Percentiles rank a stretch among this genome's conserved stretches.
Evolutionary conservation across 30 jellyfish, hydroid and myxozoan species (phyloP).

Genomic region (Phacellophora camtschatica): DNA sequence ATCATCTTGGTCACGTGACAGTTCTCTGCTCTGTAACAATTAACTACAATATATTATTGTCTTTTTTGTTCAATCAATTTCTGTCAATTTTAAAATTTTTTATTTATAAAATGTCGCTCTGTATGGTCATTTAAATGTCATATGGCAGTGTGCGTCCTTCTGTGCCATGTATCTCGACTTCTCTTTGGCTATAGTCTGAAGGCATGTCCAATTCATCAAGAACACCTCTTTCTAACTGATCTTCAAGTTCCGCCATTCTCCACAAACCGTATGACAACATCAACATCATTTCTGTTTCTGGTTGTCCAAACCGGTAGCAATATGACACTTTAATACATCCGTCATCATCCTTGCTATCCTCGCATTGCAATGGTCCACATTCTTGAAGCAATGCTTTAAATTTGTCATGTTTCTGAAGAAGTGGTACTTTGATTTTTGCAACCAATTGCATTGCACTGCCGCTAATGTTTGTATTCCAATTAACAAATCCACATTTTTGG

Average conservation of each 20-base stretch:
- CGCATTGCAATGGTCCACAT: background rate
- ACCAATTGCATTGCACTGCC: conserved; percentile 22
- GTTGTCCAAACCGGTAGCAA: background rate
- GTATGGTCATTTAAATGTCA: too few species aligned
- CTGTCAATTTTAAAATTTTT: too few species aligned
- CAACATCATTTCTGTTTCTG: background rate
- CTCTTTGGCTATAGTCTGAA: background rate
- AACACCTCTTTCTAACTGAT: background rate
- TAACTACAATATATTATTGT: too few species aligned
- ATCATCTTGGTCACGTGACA: too few species aligned
- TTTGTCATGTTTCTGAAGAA: conserved; percentile 33
- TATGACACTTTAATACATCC: conserved; percentile 6
- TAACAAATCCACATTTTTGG: conserved; percentile 36
- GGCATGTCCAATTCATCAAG: conserved; percentile 9
- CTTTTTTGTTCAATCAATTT: too few species aligned
- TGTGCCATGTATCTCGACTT: too few species aligned
- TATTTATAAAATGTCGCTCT: too few species aligned
- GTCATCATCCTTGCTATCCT: background rate
- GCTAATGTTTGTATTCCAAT: conserved; percentile 12
- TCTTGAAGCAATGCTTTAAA: background rate
- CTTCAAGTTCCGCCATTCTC: conserved; percentile 3
- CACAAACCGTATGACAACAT: conserved; percentile 3
- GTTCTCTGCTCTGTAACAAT: too few species aligned
- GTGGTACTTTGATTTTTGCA: conserved; percentile 16
- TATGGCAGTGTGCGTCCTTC: too few species aligned